Evolutionary conservation across 1,140 invertebrate species (phyloP), one percentile per base, ranked within the genome.

Genomic region (Scaptomyza graminum): DNA sequence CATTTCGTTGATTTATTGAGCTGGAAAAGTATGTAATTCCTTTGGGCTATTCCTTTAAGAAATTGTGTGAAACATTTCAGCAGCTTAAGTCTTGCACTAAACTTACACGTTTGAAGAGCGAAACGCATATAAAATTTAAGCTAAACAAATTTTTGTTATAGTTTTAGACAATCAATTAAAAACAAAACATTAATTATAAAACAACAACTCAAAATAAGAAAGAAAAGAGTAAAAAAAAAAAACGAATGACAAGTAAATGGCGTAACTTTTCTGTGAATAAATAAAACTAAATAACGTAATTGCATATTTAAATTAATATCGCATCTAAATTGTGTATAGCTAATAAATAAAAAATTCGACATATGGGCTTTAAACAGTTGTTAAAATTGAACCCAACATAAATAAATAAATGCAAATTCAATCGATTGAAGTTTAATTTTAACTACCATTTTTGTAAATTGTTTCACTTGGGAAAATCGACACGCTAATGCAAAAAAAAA

Each of bases 401-500:
- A 60, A 69, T 52, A 51, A 47, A 25, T 9, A 52, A 39, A 69
- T 37, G 12, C 8, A 41, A 55, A 61, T 44, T 31, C 13, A 72
- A 51, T 68, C 39, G 16, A 60, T 67, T 28, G 43, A 68, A 89
- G 63, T 63, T 70, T 51, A 84, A 84, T 89, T 77, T 70, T 47
- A 88, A 83, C 37, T 49, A 76, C 59, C 84, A 89, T 89, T 89
- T 78, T 74, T 89, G 84, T 88, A 89, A 84, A 89, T 88, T 89
- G 65, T 90, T 88, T 88, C 79, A 88, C 79, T 89, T 88, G 83
- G 83, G 83, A 90, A 75, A 84, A 90, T 89, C 85, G 85, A 89
- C 85, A 89, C 80, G 85, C 80, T 89, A 83, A 75, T 76, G 68
- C 65, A 85, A 84, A 83, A 66, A 78, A 76, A 72, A 52, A 72